These are phyloP conservation scores for Melipona quadrifasciata DNA, from an alignment of 1,140 invertebrate genomes.

Conservation along the genomic window DNA sequence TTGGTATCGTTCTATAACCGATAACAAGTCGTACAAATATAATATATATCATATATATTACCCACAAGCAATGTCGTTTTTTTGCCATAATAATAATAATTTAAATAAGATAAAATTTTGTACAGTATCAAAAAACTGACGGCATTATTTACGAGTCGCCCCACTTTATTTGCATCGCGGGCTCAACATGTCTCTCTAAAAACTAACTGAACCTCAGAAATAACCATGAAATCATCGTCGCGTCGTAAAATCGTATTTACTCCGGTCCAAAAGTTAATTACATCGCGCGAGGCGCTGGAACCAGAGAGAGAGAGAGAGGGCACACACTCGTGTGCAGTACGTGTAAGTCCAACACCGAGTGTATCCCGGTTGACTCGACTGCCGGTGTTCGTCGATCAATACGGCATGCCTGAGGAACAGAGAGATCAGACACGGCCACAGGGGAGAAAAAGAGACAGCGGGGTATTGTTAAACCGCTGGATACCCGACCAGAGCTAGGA, in stretches of 20 bases:
- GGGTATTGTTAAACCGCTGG: conserved; percentile 57
- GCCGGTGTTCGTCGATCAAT: conserved; percentile 65
- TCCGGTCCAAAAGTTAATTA: neutral
- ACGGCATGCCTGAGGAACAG: conserved; percentile 55
- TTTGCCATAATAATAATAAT: too few relatives aligned
- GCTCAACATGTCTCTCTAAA: too few relatives aligned
- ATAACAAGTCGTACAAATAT: too few relatives aligned
- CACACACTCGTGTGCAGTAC: neutral
- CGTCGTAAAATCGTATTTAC: neutral
- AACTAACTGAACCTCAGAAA: too few relatives aligned
- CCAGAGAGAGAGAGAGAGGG: conserved; percentile 30
- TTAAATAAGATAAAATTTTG: too few relatives aligned
- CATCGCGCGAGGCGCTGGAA: conserved; percentile 39
- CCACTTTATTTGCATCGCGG: too few relatives aligned
- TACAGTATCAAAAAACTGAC: too few relatives aligned
- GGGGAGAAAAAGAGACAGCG: conserved; percentile 11
- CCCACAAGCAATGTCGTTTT: too few relatives aligned
- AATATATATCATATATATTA: too few relatives aligned
- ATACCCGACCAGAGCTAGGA: conserved; percentile 24
- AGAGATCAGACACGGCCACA: conserved; percentile 52
- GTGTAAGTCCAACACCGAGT: conserved; percentile 19
- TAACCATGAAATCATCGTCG: neutral
- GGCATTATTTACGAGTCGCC: too few relatives aligned
- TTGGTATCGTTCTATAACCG: too few relatives aligned
- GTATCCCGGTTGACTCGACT: conserved; percentile 20